These are phyloP conservation scores for Drosophila cognata DNA, from an alignment of 2,888 invertebrate species.

Conservation along the genomic window DNA sequence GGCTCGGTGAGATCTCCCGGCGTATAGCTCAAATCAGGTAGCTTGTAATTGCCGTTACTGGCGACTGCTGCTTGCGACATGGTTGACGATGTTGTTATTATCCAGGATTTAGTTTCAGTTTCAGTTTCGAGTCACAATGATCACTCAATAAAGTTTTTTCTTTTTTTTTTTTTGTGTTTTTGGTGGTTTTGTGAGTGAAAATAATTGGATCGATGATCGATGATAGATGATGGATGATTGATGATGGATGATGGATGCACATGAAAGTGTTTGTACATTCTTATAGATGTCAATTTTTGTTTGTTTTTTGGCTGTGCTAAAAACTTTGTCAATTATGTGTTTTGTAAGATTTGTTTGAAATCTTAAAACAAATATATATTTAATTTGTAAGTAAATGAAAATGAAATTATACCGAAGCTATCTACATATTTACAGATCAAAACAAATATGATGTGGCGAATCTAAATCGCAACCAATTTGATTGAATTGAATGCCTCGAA, in stretches of 20 bases:
- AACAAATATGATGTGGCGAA: not conserved
- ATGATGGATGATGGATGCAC: slow-evolving; percentile 8
- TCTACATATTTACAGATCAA: not conserved
- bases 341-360: not conserved
- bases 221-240: slow-evolving; percentile 21
- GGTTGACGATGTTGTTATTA: slow-evolving; percentile 25
- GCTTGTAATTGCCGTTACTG: slow-evolving; percentile 31
- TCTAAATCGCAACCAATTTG: not conserved
- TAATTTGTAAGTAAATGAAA: not conserved
- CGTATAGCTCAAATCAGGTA: slow-evolving; percentile 83
- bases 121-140: slow-evolving; percentile 4
- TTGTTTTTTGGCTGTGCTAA: not conserved
- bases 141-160: slow-evolving; percentile 4
- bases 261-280: slow-evolving; percentile 8
- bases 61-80: slow-evolving; percentile 66
- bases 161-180: not conserved
- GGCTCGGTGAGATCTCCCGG: slow-evolving; percentile 86
- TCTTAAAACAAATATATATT: not conserved
- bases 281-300: slow-evolving; percentile 1
- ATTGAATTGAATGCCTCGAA: not conserved
- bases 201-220: slow-evolving; percentile 5
- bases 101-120: slow-evolving; percentile 6
- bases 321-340: not conserved
- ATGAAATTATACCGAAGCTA: not conserved
- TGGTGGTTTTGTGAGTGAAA: not conserved